Conservation (phyloP, 2,113 vertebrate species). For the Dasyurus viverrinus region DNA sequence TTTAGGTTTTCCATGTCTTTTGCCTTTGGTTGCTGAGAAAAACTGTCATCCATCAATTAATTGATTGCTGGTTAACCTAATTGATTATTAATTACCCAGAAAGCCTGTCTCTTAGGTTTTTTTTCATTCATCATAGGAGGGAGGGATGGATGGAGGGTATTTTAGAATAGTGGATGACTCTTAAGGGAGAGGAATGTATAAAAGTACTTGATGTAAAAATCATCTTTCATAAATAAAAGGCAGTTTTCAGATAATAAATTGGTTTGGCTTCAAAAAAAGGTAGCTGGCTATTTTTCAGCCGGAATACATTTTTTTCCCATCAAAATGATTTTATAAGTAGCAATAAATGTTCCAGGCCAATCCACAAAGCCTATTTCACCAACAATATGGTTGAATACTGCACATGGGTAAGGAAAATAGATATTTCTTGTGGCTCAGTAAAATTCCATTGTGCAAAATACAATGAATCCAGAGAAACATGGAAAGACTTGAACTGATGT, state of each 20-base stretch:
- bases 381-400: neutral
- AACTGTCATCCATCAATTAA: neutral
- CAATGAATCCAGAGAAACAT: neutral
- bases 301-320: neutral
- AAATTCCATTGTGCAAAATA: neutral
- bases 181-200: neutral
- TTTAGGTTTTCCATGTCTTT: neutral
- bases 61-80: neutral
- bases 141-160: neutral
- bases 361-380: neutral
- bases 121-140: neutral
- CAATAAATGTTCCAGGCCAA: neutral
- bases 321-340: neutral
- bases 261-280: neutral
- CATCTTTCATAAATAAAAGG: neutral
- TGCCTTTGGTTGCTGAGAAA: neutral
- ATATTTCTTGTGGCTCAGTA: neutral
- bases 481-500: neutral
- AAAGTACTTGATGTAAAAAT: neutral
- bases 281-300: neutral
- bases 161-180: neutral
- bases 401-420: neutral
- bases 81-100: neutral
- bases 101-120: neutral
- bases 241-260: neutral